A percentile compares a stretch with the other conserved stretches of the same genome.
Evolutionary conservation across 1,140 invertebrate genomes (phyloP).

Genomic region (Charaxes varanes): DNA sequence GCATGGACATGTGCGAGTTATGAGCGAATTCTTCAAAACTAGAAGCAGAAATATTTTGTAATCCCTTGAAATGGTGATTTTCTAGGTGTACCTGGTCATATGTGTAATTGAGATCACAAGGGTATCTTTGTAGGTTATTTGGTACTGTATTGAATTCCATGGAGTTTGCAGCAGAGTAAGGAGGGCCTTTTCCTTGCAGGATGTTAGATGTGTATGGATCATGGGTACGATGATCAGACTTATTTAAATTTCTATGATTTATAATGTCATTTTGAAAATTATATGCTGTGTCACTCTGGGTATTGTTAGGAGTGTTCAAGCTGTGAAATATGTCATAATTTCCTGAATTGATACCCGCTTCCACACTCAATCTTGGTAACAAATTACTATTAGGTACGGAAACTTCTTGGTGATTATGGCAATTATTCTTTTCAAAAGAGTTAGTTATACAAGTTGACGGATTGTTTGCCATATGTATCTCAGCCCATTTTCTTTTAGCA

Average conservation of each 20-base stretch:
- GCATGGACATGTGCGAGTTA: conserved; percentile 70
- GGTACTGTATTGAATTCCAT: conserved; percentile 47
- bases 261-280: conserved; percentile 35
- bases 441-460: conserved; percentile 25
- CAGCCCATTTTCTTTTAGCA: conserved; percentile 52
- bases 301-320: conserved; percentile 22
- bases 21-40: conserved; percentile 76
- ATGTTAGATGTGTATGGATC: conserved; percentile 58
- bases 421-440: conserved; percentile 42
- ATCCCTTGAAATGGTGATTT: conserved; percentile 47
- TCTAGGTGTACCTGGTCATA: conserved; percentile 54
- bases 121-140: conserved; percentile 59
- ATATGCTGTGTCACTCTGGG: conserved; percentile 38
- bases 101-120: conserved; percentile 64
- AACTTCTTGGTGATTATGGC: conserved; percentile 42
- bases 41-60: conserved; percentile 69
- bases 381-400: conserved; percentile 74
- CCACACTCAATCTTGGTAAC: conserved; percentile 73
- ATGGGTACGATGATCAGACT: conserved; percentile 38
- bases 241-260: conserved; percentile 34
- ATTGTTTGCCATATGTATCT: conserved; percentile 44
- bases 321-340: conserved; percentile 80
- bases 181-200: conserved; percentile 60
- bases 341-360: conserved; percentile 77
- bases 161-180: conserved; percentile 41